Conservation (phyloP, 1,140 invertebrate species). For the Helicoverpa zea region DNA sequence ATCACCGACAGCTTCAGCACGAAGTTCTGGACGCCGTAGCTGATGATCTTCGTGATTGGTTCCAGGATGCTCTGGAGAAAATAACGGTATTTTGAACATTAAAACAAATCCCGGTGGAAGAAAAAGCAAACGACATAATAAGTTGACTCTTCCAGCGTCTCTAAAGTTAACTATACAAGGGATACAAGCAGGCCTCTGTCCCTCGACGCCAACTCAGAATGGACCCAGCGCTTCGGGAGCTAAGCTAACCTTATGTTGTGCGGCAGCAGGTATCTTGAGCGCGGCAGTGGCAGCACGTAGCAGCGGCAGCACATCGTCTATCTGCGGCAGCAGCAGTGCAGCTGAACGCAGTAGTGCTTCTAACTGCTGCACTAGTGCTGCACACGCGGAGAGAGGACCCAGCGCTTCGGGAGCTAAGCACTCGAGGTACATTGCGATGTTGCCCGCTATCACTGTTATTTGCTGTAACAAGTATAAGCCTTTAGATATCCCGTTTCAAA, state of each 20-base stretch:
- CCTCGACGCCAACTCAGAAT: too few species aligned
- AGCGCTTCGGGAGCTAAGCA: slow-evolving; percentile 95
- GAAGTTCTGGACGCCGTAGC: slow-evolving; percentile 96
- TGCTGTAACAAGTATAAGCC: slow-evolving; percentile 59
- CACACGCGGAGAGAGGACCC: slow-evolving; percentile 91
- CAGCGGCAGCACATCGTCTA: slow-evolving; percentile 92
- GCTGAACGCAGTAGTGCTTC: slow-evolving; percentile 95
- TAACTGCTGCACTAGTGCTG: slow-evolving; percentile 92
- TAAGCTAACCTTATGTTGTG: slow-evolving; percentile 90
- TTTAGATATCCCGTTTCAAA: not conserved
- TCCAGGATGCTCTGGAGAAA: slow-evolving; percentile 90
- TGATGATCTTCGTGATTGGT: slow-evolving; percentile 98
- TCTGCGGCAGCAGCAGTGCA: slow-evolving; percentile 90
- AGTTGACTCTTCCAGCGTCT: too few species aligned
- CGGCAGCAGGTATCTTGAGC: slow-evolving; percentile 94
- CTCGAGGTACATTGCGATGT: slow-evolving; percentile 97
- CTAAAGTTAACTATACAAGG: too few species aligned
- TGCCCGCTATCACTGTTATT: slow-evolving; percentile 85
- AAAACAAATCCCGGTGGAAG: not conserved
- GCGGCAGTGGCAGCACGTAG: slow-evolving; percentile 95
- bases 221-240: too few species aligned
- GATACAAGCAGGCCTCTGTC: too few species aligned
- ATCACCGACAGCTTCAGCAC: slow-evolving; percentile 94
- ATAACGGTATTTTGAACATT: not conserved
- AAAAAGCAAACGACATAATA: too few species aligned